Evolutionary conservation across 1,140 invertebrate species (phyloP).

Genomic region (Cydia pomonella): DNA sequence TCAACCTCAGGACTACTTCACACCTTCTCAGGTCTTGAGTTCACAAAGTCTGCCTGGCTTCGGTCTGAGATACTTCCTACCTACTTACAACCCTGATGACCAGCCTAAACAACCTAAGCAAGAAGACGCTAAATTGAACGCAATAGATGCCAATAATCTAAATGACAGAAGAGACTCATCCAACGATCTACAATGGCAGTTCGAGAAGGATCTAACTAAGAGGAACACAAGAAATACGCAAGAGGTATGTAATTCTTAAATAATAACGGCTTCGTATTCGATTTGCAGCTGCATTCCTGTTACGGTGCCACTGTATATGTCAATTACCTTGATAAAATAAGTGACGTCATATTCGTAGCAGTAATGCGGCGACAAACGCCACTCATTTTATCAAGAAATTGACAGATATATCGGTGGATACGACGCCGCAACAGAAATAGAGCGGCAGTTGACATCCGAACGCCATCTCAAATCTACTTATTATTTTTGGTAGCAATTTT

Average conservation of each 20-base stretch:
- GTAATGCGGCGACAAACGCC: too few species aligned
- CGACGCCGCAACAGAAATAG: not conserved
- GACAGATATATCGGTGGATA: too few species aligned
- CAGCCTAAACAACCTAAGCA: slow-evolving; percentile 51
- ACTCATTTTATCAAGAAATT: too few species aligned
- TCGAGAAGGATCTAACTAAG: slow-evolving; percentile 63
- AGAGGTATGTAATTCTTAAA: slow-evolving; percentile 56
- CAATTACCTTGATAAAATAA: too few species aligned
- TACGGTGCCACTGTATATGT: too few species aligned
- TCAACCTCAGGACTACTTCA: slow-evolving; percentile 46
- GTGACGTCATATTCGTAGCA: too few species aligned
- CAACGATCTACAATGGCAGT: slow-evolving; percentile 66
- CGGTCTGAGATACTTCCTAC: slow-evolving; percentile 68
- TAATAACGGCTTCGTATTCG: not conserved
- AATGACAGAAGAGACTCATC: slow-evolving; percentile 48
- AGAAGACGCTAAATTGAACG: slow-evolving; percentile 65
- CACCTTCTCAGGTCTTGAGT: slow-evolving; percentile 62
- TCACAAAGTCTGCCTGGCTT: slow-evolving; percentile 67
- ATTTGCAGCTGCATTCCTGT: too few species aligned
- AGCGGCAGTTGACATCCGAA: not conserved
- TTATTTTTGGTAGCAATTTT: too few species aligned
- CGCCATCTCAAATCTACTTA: not conserved
- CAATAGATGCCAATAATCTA: slow-evolving; percentile 61
- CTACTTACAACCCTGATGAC: slow-evolving; percentile 49
- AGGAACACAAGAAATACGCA: slow-evolving; percentile 55